phyloP scores from a whole-genome alignment of 1,140 invertebrate species.

The Drosophila willistoni region DNA sequence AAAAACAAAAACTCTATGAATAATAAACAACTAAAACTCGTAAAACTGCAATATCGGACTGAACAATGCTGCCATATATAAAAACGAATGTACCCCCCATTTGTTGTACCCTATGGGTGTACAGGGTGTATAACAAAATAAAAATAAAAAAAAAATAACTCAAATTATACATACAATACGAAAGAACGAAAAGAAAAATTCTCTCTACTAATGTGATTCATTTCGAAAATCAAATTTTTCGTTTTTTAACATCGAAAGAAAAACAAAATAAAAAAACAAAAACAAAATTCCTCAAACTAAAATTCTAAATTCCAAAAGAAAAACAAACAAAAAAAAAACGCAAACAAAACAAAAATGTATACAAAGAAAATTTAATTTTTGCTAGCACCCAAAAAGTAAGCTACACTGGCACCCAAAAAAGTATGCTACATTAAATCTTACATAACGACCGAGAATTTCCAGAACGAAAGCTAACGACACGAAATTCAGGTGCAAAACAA shows the following conservation, averaged over 20 bases:
- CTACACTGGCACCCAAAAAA: conserved; percentile 33
- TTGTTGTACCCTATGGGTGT: conserved; percentile 7
- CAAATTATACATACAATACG: conserved; percentile 39
- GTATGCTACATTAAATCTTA: conserved; percentile 24
- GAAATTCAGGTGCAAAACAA: conserved; percentile 1
- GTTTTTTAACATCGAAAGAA: conserved; percentile 68
- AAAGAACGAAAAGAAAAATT: conserved; percentile 55
- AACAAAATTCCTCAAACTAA: conserved; percentile 31
- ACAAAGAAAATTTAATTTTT: conserved; percentile 26
- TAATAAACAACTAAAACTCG: conserved; percentile 24
- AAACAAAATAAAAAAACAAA: conserved; percentile 57
- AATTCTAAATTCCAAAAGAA: conserved; percentile 45
- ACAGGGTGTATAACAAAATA: neutral
- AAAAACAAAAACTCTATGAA: neutral
- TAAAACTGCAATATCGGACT: conserved; percentile 72
- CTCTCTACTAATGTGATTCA: conserved; percentile 70
- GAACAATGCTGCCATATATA: conserved; percentile 76
- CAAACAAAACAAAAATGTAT: conserved; percentile 53
- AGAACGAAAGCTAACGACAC: neutral
- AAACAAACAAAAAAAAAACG: conserved; percentile 42
- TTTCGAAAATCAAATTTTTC: conserved; percentile 72
- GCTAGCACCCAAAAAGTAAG: conserved; percentile 32
- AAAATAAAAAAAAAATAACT: conserved; percentile 16
- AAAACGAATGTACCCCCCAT: conserved; percentile 19
- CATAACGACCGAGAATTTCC: neutral